Base-by-base conservation (phyloP, 2,888 invertebrate species). In the Tridacna crocea region DNA sequence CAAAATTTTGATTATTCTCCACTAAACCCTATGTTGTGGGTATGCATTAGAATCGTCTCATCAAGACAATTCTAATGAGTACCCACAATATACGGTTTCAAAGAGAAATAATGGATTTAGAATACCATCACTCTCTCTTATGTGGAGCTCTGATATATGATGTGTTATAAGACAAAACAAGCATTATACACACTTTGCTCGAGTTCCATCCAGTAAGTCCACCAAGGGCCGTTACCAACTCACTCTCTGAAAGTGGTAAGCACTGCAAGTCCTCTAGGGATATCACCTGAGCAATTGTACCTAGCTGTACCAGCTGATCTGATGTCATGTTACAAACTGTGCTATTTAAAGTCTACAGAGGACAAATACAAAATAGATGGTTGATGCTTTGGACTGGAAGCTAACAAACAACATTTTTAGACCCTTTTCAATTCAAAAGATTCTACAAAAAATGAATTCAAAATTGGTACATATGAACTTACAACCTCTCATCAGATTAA, bases 261-360 rank as follows among this genome's bases (percentile, higher is more conserved):
- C 84, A 84, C 13, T 22, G 55, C 8, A 84, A 36, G 17, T 78
- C 73, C 24, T 17, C 4, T 24, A 27, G 27, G 12, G 68, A 13
- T 0, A 84, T 58, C 19, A 79, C 80, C 60, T 61, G 68, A 22
- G 76, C 58, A 46, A 84, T 81, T 3, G 46, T 65, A 15, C 84
- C 84, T 19, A 84, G 65, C 27, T 76, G 58, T 4, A 55, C 48
- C 51, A 81, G 10, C 24, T 80, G 73, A n/a, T 60, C 58, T 17
- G 65, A 51, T 26, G 46, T 27, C 76, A 84, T 79, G 15, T 61
- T 47, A 73, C 84, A 84, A 19, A 84, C 79, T 58, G 60, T 61
- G 13, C n/a, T 60, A 27, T 17, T n/a, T 22, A 79, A 26, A 46
- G 61, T 79, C 82, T 82, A 65, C 19, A n/a, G 58, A 58, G n/a